A percentile compares a stretch with the other conserved stretches of the same genome.
Conservation (phyloP, 92 coral and sea anemone species). For the Porites evermanni region DNA sequence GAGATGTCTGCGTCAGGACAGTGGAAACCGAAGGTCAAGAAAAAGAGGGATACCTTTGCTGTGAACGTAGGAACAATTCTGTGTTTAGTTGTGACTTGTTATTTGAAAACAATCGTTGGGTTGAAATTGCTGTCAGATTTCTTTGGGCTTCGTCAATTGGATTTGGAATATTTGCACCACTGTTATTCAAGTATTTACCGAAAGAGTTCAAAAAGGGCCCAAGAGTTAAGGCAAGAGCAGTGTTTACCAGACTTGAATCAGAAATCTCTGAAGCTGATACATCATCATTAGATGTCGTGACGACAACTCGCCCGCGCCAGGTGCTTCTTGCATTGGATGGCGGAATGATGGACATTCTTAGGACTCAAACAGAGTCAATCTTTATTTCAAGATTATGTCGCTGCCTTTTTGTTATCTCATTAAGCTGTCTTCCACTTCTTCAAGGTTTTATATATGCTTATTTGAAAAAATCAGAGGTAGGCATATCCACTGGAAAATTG, state of each 20-base stretch:
- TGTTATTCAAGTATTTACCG: constrained; percentile 90
- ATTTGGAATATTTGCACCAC: constrained; percentile 86
- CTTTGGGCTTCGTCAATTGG: constrained; percentile 75
- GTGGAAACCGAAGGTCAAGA: background rate
- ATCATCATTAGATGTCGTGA: constrained; percentile 42
- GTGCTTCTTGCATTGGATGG: constrained; percentile 73
- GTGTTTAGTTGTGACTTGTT: constrained; percentile 59
- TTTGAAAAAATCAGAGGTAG: constrained; percentile 77
- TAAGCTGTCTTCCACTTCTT: constrained; percentile 80
- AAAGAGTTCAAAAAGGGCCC: constrained; percentile 82
- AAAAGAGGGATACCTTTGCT: constrained; percentile 66
- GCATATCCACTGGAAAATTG: constrained; percentile 56
- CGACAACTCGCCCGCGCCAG: constrained; percentile 51
- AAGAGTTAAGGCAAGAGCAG: constrained; percentile 49
- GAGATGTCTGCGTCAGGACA: constrained; percentile 64
- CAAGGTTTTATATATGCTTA: constrained; percentile 75
- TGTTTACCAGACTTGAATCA: constrained; percentile 52
- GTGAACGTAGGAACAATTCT: constrained; percentile 41
- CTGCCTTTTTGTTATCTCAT: constrained; percentile 81
- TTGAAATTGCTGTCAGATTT: constrained; percentile 68
- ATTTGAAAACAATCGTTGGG: constrained; percentile 76
- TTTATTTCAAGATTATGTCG: constrained; percentile 87
- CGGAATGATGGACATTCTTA: constrained; percentile 71
- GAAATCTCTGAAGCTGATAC: constrained; percentile 54
- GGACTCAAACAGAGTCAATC: constrained; percentile 76